phyloP scores from a whole-genome alignment of 2,888 invertebrate genomes.

The Hyalella azteca region DNA sequence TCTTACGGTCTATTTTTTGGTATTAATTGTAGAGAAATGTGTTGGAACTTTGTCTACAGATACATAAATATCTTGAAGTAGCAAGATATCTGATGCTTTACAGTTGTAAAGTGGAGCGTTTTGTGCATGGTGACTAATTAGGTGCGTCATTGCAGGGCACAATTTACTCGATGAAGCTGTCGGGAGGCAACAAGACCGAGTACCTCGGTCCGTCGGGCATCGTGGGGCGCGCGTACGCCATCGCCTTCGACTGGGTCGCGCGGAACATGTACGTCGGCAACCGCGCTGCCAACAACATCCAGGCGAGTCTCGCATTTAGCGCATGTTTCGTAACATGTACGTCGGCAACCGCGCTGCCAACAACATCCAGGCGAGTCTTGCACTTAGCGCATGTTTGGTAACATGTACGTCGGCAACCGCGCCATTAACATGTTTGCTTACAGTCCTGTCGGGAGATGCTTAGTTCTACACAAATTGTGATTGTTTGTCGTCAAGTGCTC shows the following conservation, averaged over 20 bases:
- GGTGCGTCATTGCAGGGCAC: no score
- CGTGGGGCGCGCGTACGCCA: constrained; percentile 85
- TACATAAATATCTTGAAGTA: no score
- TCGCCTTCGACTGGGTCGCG: constrained; percentile 97
- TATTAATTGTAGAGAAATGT: no score
- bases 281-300: constrained; percentile 85
- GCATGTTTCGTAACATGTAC: constrained; percentile 88
- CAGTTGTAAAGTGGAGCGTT: no score
- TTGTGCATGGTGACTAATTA: no score
- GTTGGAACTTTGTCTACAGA: no score
- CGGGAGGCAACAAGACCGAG: constrained; percentile 82
- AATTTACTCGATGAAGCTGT: constrained; percentile 81
- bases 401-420: constrained; percentile 89
- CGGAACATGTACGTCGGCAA: constrained; percentile 93
- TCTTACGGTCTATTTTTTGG: no score
- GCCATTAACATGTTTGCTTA: constrained; percentile 86
- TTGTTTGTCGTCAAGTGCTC: no score
- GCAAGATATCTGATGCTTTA: no score
- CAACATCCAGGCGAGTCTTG: constrained; percentile 84
- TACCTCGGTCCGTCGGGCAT: constrained; percentile 82
- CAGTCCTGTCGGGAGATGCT: no score
- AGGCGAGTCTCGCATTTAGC: constrained; percentile 71
- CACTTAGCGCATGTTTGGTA: constrained; percentile 69
- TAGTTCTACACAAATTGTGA: no score
- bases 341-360: constrained; percentile 88